Evolutionary conservation across 2,113 vertebrate species (phyloP).

Genomic region (Apteryx owenii): DNA sequence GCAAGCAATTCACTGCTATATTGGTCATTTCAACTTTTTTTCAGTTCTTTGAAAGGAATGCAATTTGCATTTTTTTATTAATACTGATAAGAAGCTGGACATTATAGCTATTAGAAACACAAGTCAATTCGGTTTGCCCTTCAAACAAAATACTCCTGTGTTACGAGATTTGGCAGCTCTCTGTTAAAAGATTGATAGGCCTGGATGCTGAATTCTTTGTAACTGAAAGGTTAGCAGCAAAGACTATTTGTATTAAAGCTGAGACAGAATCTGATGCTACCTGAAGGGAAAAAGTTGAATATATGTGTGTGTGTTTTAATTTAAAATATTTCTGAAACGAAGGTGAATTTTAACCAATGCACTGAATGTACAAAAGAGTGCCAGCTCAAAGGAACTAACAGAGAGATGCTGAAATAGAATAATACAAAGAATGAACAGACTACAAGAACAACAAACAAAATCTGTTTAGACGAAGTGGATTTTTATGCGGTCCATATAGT

Average conservation of each 20-base stretch:
- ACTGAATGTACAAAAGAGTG: not conserved
- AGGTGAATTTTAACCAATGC: not conserved
- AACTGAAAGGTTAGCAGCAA: constrained; percentile 54
- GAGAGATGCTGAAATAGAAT: not conserved
- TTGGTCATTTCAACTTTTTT: constrained; percentile 14
- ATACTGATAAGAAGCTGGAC: constrained; percentile 44
- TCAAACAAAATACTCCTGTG: constrained; percentile 57
- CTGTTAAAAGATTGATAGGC: constrained; percentile 48
- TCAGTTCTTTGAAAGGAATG: constrained; percentile 47
- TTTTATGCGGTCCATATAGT: not conserved
- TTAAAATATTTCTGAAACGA: not conserved
- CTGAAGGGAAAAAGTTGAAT: not conserved
- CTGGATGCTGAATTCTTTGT: constrained; percentile 31
- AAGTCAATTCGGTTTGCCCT: constrained; percentile 66
- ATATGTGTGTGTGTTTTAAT: not conserved
- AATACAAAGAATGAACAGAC: not conserved
- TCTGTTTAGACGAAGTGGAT: not conserved
- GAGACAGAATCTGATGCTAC: not conserved
- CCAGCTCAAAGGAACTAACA: not conserved
- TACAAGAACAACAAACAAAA: not conserved
- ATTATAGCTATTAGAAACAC: constrained; percentile 54
- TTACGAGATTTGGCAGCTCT: constrained; percentile 46
- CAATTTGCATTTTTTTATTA: constrained; percentile 71
- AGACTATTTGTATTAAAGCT: not conserved
- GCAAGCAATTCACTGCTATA: constrained; percentile 43